These are phyloP conservation scores for Poeciliopsis turneri DNA, from an alignment of 2,797 vertebrate genomes.

Conservation along the genomic window DNA sequence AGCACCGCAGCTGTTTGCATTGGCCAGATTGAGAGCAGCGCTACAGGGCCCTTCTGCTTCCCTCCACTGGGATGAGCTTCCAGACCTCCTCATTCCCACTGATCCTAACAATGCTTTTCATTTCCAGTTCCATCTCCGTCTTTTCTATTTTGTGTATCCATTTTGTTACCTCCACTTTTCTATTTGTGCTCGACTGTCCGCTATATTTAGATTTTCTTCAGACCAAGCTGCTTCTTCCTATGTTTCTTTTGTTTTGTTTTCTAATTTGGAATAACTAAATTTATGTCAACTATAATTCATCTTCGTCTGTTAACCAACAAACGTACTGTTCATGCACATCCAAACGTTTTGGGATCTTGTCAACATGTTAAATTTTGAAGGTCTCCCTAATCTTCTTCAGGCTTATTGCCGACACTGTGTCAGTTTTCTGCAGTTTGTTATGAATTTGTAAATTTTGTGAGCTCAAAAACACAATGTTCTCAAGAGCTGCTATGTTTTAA, in stretches of 20 bases:
- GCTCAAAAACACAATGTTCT: conserved; percentile 29
- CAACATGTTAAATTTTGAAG: not conserved
- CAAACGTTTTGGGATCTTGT: conserved; percentile 4
- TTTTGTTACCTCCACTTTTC: conserved; percentile 13
- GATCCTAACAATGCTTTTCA: conserved; percentile 73
- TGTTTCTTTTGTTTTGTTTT: not conserved
- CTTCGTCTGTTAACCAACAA: conserved; percentile 20
- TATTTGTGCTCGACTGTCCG: conserved; percentile 10
- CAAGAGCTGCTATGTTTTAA: conserved; percentile 42
- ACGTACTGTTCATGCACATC: conserved; percentile 32
- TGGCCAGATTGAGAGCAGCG: conserved; percentile 92
- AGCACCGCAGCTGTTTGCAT: conserved; percentile 93
- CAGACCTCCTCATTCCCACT: conserved; percentile 85
- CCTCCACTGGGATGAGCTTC: conserved; percentile 90
- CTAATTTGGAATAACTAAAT: conserved; percentile 6
- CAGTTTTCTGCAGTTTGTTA: not conserved
- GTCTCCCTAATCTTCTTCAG: conserved; percentile 26
- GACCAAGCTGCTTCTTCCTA: not conserved
- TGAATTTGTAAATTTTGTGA: not conserved
- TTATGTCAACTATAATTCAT: conserved; percentile 20
- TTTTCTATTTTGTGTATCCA: conserved; percentile 9
- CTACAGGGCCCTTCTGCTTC: conserved; percentile 92
- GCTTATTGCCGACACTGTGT: conserved; percentile 37
- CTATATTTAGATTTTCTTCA: conserved; percentile 20
- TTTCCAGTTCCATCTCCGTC: conserved; percentile 34